Conservation (phyloP, 2,888 invertebrate species). For the Sinodicranocentrus sp. region DNA sequence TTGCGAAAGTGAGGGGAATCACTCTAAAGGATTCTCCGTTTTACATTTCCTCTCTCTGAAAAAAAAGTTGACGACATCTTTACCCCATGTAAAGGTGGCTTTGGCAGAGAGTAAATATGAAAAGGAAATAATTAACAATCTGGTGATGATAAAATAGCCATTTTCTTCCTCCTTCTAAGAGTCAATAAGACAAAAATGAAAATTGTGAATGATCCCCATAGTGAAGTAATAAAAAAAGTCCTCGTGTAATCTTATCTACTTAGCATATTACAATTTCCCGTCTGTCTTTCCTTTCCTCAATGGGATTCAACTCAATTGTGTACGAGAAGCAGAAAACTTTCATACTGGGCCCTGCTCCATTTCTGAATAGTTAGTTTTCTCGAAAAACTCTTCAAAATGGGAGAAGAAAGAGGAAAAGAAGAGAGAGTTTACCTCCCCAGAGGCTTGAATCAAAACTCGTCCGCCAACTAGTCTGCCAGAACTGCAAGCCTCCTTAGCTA, state of each 20-base stretch:
- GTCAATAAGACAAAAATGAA: neutral
- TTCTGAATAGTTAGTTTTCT: neutral
- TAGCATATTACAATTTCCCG: conserved; percentile 39
- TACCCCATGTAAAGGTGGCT: no score
- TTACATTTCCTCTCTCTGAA: no score
- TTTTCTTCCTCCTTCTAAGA: no score
- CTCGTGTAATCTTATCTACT: conserved; percentile 43
- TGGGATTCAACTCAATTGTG: no score
- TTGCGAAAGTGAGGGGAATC: no score
- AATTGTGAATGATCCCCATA: conserved; percentile 31
- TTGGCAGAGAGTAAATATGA: no score
- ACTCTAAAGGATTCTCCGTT: no score
- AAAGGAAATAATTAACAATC: no score
- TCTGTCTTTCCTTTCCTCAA: conserved; percentile 1
- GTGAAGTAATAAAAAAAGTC: conserved; percentile 46
- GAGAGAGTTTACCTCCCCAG: conserved; percentile 39
- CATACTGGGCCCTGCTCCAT: no score
- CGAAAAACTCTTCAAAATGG: neutral
- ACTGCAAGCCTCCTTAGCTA: neutral
- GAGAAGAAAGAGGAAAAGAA: conserved; percentile 23
- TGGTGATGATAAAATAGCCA: no score
- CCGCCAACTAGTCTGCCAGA: conserved; percentile 21
- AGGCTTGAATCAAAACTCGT: conserved; percentile 57
- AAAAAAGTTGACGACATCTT: no score
- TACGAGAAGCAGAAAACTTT: no score